phyloP scores from a whole-genome alignment of 2,113 vertebrate genomes.

The Blennius ocellaris region DNA sequence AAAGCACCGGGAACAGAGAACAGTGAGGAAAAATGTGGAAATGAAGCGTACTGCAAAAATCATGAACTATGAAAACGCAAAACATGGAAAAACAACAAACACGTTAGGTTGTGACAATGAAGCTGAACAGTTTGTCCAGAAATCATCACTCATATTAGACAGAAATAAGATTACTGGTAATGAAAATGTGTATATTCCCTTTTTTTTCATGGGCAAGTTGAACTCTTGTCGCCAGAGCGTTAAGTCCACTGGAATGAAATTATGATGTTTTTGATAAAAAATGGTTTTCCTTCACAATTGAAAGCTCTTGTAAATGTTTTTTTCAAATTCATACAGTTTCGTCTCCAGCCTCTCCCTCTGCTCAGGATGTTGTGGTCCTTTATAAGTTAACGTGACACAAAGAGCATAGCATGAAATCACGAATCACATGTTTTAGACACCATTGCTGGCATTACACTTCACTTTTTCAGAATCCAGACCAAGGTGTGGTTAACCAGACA shows the following conservation, averaged over 20 bases:
- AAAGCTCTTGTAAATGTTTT: background rate
- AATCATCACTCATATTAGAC: background rate
- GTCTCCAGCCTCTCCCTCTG: background rate
- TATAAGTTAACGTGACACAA: background rate
- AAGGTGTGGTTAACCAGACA: background rate
- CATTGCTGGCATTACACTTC: background rate
- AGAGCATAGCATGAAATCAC: constrained; percentile 3
- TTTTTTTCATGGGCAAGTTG: background rate
- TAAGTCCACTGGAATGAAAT: background rate
- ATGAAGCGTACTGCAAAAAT: no score
- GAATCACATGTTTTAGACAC: no score
- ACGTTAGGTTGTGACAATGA: background rate
- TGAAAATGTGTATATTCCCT: background rate
- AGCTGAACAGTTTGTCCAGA: background rate
- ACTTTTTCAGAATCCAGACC: constrained; percentile 21
- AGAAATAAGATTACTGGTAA: background rate
- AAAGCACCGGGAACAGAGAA: no score
- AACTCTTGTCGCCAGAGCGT: background rate
- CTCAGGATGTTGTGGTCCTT: background rate
- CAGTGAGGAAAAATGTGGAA: no score
- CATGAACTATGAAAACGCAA: no score
- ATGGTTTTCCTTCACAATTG: background rate
- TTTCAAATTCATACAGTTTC: background rate
- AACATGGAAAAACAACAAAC: no score
- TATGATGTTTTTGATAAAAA: background rate